Conservation (phyloP, 2,888 invertebrate genomes). For the Nebria brevicollis region DNA sequence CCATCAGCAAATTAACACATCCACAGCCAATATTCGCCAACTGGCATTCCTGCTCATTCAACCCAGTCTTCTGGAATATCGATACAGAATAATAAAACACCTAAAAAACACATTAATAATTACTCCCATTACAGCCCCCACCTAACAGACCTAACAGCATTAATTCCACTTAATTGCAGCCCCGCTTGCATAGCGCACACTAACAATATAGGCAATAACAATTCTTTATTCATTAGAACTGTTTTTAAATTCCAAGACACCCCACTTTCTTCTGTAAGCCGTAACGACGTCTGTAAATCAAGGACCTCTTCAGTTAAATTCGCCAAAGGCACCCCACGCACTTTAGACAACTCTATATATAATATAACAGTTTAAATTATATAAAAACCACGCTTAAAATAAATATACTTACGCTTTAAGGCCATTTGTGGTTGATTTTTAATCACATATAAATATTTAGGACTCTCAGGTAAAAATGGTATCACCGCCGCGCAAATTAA, state of each 20-base stretch:
- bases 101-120: constrained; percentile 59
- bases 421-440: constrained; percentile 74
- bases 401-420: constrained; percentile 67
- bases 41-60: constrained; percentile 70
- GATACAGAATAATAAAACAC: constrained; percentile 86
- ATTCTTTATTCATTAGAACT: constrained; percentile 68
- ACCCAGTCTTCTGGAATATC: constrained; percentile 79
- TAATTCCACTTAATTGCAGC: constrained; percentile 91
- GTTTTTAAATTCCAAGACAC: constrained; percentile 68
- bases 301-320: constrained; percentile 72
- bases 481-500: constrained; percentile 71
- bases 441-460: constrained; percentile 83
- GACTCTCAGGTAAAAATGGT: constrained; percentile 84
- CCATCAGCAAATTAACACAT: constrained; percentile 73
- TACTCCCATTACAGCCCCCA: too few species aligned
- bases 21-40: constrained; percentile 86
- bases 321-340: constrained; percentile 70
- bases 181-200: constrained; percentile 84
- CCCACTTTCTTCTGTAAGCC: constrained; percentile 51
- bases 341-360: constrained; percentile 69
- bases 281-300: constrained; percentile 65
- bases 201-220: constrained; percentile 78
- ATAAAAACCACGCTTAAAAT: too few species aligned
- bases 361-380: too few species aligned
- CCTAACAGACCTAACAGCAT: constrained; percentile 72